phyloP scores from a whole-genome alignment of 1,140 invertebrate species.

The Harlomillsia oculata region DNA sequence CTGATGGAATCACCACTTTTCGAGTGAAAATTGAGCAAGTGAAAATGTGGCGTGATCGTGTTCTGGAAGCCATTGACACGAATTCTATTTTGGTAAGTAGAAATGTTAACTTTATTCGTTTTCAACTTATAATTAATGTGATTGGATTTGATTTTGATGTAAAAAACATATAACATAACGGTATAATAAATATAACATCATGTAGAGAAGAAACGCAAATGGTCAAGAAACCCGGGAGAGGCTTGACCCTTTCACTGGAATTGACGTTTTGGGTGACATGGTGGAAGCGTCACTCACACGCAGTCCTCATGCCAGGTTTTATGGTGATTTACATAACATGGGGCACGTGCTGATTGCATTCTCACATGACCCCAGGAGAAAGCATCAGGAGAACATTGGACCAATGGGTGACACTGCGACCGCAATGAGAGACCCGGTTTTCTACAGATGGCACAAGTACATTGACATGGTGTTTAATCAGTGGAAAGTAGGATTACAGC shows the following conservation, averaged over 20 bases:
- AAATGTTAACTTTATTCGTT: not conserved
- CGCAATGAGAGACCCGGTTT: constrained; percentile 59
- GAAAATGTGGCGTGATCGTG: constrained; percentile 62
- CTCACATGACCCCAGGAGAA: constrained; percentile 57
- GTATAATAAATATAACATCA: not conserved
- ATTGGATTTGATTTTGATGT: not conserved
- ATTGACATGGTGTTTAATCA: constrained; percentile 68
- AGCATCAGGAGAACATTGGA: constrained; percentile 39
- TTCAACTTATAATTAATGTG: not conserved
- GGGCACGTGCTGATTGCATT: constrained; percentile 57
- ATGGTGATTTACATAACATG: constrained; percentile 61
- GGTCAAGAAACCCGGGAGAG: not conserved
- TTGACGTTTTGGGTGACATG: constrained; percentile 69
- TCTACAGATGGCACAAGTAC: constrained; percentile 73
- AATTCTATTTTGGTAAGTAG: constrained; percentile 45
- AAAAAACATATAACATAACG: no score
- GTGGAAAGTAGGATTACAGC: constrained; percentile 35
- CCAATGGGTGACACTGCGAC: constrained; percentile 39
- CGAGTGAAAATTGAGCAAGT: constrained; percentile 48
- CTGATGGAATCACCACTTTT: not conserved
- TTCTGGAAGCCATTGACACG: constrained; percentile 61
- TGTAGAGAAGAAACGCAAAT: not conserved
- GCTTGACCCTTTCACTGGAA: constrained; percentile 47
- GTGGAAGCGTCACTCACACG: no score
- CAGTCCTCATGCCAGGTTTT: constrained; percentile 50